A percentile compares a stretch with the other conserved stretches of the same genome.
Conservation (phyloP, 1,140 invertebrate genomes). For the Schlechtendalia chinensis region DNA sequence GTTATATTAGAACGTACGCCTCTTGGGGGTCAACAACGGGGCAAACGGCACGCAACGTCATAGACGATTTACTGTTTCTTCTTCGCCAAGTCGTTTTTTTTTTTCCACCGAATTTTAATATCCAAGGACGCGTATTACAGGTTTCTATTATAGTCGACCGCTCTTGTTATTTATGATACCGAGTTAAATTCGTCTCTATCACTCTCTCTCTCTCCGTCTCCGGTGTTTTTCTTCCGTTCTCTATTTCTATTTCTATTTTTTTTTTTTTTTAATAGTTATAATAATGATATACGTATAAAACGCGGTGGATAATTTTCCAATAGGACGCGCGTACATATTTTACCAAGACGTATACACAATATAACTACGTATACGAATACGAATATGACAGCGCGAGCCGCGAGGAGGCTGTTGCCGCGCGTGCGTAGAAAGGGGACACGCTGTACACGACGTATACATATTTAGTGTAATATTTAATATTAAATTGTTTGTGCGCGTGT, state of each 20-base stretch:
- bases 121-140: constrained; percentile 42
- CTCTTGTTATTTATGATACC: constrained; percentile 39
- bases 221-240: constrained; percentile 1
- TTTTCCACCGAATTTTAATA: constrained; percentile 42
- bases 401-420: too few species aligned
- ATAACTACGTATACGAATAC: too few species aligned
- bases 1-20: not conserved
- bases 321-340: not conserved
- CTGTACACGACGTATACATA: not conserved
- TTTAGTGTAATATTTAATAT: too few species aligned
- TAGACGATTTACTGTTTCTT: constrained; percentile 34
- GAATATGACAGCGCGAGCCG: not conserved
- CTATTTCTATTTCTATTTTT: not conserved
- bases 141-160: constrained; percentile 35
- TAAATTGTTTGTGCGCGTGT: too few species aligned
- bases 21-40: constrained; percentile 26
- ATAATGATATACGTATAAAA: not conserved
- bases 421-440: not conserved
- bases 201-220: not conserved
- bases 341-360: not conserved
- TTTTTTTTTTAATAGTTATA: too few species aligned
- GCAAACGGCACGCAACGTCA: constrained; percentile 20
- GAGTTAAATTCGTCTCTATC: not conserved
- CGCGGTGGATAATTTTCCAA: not conserved
- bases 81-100: not conserved